phyloP scores from a whole-genome alignment of 2,888 invertebrate genomes.

The Drosophila paranaensis region DNA sequence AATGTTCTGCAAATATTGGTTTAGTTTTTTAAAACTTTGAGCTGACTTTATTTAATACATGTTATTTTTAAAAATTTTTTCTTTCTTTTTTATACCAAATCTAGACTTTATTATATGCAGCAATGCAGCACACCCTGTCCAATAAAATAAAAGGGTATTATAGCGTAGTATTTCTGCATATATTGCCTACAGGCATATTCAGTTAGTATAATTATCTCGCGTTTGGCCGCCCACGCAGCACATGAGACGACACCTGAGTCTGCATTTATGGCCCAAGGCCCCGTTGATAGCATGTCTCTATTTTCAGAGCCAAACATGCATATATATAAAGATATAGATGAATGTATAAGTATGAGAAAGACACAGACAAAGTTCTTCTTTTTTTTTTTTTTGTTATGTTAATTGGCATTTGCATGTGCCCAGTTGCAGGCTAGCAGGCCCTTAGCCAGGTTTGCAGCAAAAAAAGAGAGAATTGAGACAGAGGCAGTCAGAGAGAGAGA shows the following conservation, averaged over 20 bases:
- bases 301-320: background rate
- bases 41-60: no score
- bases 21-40: no score
- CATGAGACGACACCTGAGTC: slow-evolving; percentile 75
- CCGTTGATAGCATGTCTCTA: slow-evolving; percentile 38
- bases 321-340: background rate
- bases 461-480: background rate
- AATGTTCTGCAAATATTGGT: no score
- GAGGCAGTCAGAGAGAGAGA: background rate
- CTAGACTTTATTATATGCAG: background rate
- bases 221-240: slow-evolving; percentile 57
- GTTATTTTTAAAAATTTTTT: no score
- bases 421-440: slow-evolving; percentile 27
- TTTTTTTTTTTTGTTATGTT: slow-evolving; percentile 77
- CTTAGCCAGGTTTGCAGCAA: slow-evolving; percentile 6
- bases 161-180: slow-evolving; percentile 7
- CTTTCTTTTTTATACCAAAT: no score
- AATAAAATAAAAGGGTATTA: background rate
- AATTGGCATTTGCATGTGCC: slow-evolving; percentile 71
- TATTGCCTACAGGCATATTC: slow-evolving; percentile 28
- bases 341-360: slow-evolving; percentile 8
- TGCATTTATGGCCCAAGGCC: slow-evolving; percentile 63
- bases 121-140: background rate
- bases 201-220: slow-evolving; percentile 51
- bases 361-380: slow-evolving; percentile 53